A percentile compares a stretch with the other conserved stretches of the same genome.
phyloP scores from a whole-genome alignment of 2,113 vertebrate genomes.

The Gavialis gangeticus region DNA sequence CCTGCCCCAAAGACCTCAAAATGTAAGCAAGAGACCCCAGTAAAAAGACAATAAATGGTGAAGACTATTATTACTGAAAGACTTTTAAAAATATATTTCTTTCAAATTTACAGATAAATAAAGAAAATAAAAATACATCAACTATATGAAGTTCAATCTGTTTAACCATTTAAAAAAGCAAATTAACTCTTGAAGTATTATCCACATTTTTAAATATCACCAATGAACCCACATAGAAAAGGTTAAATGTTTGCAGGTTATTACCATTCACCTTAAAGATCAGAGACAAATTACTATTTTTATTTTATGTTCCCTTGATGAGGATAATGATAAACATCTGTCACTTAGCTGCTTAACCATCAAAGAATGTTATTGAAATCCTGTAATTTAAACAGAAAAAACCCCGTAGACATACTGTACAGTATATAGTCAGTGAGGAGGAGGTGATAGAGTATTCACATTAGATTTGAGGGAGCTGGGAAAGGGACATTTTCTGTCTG shows the following conservation, averaged over 20 bases:
- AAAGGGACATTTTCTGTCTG: neutral
- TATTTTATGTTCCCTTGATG: slow-evolving; percentile 84
- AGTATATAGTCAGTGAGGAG: slow-evolving; percentile 38
- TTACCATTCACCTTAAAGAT: slow-evolving; percentile 77
- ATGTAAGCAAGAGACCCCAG: neutral
- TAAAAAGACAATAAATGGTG: slow-evolving; percentile 10
- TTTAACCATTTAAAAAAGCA: slow-evolving; percentile 65
- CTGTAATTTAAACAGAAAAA: slow-evolving; percentile 79
- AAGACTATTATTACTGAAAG: slow-evolving; percentile 13
- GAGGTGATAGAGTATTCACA: slow-evolving; percentile 30
- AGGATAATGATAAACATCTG: slow-evolving; percentile 87
- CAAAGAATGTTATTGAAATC: slow-evolving; percentile 76
- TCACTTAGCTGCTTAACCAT: slow-evolving; percentile 75
- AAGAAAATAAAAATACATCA: slow-evolving; percentile 38
- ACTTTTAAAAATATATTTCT: slow-evolving; percentile 53
- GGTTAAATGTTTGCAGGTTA: slow-evolving; percentile 79
- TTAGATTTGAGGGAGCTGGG: slow-evolving; percentile 23
- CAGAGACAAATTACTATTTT: slow-evolving; percentile 85
- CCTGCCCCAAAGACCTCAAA: neutral
- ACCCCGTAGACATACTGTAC: slow-evolving; percentile 15
- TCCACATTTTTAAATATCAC: slow-evolving; percentile 71
- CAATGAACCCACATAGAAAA: slow-evolving; percentile 73
- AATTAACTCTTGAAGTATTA: slow-evolving; percentile 53
- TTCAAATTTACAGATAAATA: slow-evolving; percentile 25
- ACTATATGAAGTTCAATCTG: slow-evolving; percentile 38